phyloP scores from a whole-genome alignment of 2,797 vertebrate species.

The Syngnathus acus region DNA sequence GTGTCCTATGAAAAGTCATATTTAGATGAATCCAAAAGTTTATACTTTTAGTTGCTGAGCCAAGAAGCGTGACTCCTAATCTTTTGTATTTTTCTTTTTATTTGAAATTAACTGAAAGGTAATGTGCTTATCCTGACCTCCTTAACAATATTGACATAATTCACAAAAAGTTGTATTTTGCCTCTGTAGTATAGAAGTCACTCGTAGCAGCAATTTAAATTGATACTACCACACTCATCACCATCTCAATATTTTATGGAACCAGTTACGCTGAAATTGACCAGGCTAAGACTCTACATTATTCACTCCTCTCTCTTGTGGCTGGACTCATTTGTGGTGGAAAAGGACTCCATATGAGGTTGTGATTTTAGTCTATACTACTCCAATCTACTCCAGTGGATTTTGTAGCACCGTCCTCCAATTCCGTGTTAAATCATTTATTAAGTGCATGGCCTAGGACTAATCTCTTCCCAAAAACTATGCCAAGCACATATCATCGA shows the following conservation, averaged over 20 bases:
- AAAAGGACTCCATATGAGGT: conserved; percentile 54
- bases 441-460: conserved; percentile 3
- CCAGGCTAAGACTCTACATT: conserved; percentile 50
- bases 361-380: conserved; percentile 31
- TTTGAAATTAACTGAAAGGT: conserved; percentile 9
- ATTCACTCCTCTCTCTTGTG: conserved; percentile 57
- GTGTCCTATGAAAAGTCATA: no score
- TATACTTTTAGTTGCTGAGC: no score
- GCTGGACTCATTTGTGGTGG: conserved; percentile 60
- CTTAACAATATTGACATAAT: conserved; percentile 39
- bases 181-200: conserved; percentile 14
- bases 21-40: no score
- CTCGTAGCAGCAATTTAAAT: conserved; percentile 35
- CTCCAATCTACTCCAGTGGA: conserved; percentile 47
- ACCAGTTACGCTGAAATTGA: conserved; percentile 33
- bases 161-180: background rate
- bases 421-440: conserved; percentile 58
- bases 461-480: conserved; percentile 35
- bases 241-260: conserved; percentile 59
- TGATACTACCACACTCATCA: conserved; percentile 25
- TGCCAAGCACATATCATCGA: conserved; percentile 13
- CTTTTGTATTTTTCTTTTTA: background rate
- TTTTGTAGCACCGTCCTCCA: conserved; percentile 27
- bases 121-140: conserved; percentile 41
- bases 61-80: background rate